A percentile compares a stretch with the other conserved stretches of the same genome.
Conservation (phyloP, 2,797 vertebrate genomes). For the Lutjanus campechanus region DNA sequence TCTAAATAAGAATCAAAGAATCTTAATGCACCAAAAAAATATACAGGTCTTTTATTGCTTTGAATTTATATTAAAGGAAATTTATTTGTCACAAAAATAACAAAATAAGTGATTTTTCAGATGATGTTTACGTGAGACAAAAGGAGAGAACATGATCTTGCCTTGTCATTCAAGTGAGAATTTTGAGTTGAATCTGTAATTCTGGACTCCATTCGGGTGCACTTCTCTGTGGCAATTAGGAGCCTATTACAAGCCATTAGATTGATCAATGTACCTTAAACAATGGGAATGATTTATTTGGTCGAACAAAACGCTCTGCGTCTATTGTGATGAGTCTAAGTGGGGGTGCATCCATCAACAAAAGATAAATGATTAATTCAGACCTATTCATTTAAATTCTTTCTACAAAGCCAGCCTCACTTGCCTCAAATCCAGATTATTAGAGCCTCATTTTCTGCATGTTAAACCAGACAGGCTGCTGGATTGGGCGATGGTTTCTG, state of each 20-base stretch:
- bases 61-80: constrained; percentile 9
- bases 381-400: constrained; percentile 91
- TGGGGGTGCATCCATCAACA: constrained; percentile 90
- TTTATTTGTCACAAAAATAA: constrained; percentile 32
- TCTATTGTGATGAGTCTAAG: constrained; percentile 89
- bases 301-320: constrained; percentile 88
- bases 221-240: constrained; percentile 96
- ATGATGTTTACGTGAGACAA: constrained; percentile 56
- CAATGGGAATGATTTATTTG: constrained; percentile 98
- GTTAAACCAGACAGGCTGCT: constrained; percentile 78
- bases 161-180: constrained; percentile 78
- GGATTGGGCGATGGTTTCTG: constrained; percentile 72
- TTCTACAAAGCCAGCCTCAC: constrained; percentile 80
- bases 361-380: constrained; percentile 91
- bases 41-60: not conserved
- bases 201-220: constrained; percentile 88
- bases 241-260: constrained; percentile 99
- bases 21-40: constrained; percentile 5
- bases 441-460: constrained; percentile 83
- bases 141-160: constrained; percentile 66
- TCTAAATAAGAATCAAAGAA: constrained; percentile 8
- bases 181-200: constrained; percentile 85
- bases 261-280: constrained; percentile 99
- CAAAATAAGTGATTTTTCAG: constrained; percentile 45
- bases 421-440: constrained; percentile 83